Percentiles rank a stretch among this genome's conserved stretches.
Evolutionary conservation across 2,888 invertebrate genomes (phyloP).

Genomic region (Cerastoderma edule): DNA sequence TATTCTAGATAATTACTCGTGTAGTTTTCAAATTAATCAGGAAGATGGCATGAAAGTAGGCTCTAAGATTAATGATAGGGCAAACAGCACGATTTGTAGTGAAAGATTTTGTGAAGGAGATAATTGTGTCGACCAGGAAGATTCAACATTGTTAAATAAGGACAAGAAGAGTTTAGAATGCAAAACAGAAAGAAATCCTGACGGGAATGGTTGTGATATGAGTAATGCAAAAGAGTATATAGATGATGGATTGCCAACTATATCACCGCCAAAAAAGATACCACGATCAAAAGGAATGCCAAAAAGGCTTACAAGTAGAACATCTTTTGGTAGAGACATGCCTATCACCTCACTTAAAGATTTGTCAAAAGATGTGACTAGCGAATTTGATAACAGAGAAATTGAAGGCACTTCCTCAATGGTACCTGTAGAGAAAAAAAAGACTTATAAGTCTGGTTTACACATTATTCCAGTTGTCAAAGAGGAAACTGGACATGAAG

Average conservation of each 20-base stretch:
- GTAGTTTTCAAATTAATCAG: no score
- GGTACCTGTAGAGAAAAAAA: conserved; percentile 3
- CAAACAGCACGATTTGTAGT: neutral
- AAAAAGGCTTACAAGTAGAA: neutral
- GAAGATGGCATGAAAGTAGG: no score
- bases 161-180: no score
- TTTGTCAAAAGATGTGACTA: neutral
- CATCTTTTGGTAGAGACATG: neutral
- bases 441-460: neutral
- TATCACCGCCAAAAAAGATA: neutral
- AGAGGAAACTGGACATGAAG: conserved; percentile 45
- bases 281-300: neutral
- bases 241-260: neutral
- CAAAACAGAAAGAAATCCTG: no score
- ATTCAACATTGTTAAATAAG: neutral
- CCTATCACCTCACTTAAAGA: neutral
- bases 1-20: neutral
- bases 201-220: no score
- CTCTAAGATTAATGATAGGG: neutral
- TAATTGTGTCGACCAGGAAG: neutral
- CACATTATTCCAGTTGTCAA: neutral
- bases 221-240: neutral
- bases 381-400: neutral
- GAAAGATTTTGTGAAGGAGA: neutral
- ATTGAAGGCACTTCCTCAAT: neutral